Percentiles rank a stretch among this genome's conserved stretches.
These are phyloP conservation scores for Odocoileus virginianus DNA, from an alignment of 2,113 vertebrate species.

Conservation along the genomic window DNA sequence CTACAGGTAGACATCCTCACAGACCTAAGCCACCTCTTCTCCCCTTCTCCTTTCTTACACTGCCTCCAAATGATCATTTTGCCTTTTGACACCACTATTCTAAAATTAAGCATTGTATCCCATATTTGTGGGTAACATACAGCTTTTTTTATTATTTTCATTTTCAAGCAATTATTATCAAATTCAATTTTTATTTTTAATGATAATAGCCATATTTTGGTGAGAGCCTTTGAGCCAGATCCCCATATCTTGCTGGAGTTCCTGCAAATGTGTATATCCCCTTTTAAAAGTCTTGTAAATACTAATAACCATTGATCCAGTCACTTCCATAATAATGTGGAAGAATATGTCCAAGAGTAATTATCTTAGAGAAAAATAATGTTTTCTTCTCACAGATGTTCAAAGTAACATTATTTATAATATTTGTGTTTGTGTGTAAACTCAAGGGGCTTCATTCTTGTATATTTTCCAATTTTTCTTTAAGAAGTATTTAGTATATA, in stretches of 20 bases:
- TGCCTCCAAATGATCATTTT: not conserved
- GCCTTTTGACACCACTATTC: not conserved
- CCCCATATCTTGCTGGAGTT: not conserved
- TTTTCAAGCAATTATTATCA: not conserved
- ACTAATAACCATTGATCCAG: not conserved
- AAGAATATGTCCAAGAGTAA: not conserved
- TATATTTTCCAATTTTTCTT: not conserved
- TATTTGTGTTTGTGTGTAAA: not conserved
- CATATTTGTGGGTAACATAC: not conserved
- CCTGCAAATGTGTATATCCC: fast-evolving
- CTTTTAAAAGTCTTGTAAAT: not conserved
- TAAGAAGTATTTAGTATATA: not conserved
- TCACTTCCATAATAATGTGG: not conserved
- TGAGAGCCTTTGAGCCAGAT: not conserved
- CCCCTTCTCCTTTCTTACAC: not conserved
- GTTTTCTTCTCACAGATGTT: not conserved
- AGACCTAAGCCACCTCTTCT: not conserved
- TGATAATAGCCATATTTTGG: not conserved
- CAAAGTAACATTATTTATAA: not conserved
- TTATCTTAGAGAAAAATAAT: not conserved
- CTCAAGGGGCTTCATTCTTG: not conserved
- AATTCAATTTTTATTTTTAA: not conserved
- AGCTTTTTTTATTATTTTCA: not conserved
- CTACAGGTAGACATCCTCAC: not conserved
- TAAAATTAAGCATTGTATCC: not conserved